Conservation (phyloP, 1,140 invertebrate genomes). For the Goniozus legneri region DNA sequence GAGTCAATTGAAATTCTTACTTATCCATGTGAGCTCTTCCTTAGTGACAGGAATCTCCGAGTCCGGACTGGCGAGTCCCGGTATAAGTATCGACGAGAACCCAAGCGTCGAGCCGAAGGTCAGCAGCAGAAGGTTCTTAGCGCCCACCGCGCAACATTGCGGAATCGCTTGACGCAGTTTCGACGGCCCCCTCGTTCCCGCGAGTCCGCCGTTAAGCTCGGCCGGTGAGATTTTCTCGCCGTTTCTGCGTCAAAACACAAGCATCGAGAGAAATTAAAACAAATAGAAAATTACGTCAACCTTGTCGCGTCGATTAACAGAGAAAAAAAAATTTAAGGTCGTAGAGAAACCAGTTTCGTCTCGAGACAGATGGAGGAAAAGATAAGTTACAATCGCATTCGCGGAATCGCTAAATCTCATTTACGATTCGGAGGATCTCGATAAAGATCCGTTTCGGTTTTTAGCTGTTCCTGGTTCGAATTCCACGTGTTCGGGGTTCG, state of each 20-base stretch:
- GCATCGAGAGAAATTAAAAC: too few species aligned
- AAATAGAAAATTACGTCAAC: too few species aligned
- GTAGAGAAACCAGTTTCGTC: too few species aligned
- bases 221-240: slow-evolving; percentile 22
- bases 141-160: slow-evolving; percentile 62
- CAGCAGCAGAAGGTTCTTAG: slow-evolving; percentile 63
- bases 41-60: slow-evolving; percentile 57
- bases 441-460: too few species aligned
- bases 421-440: too few species aligned
- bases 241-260: slow-evolving; percentile 25
- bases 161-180: slow-evolving; percentile 56
- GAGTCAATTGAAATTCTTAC: slow-evolving; percentile 54
- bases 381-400: too few species aligned
- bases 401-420: too few species aligned
- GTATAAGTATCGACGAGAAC: slow-evolving; percentile 73
- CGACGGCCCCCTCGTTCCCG: slow-evolving; percentile 22
- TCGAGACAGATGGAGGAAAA: too few species aligned
- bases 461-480: too few species aligned
- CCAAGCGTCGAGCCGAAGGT: slow-evolving; percentile 73
- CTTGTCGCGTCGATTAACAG: too few species aligned
- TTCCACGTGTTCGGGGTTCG: too few species aligned
- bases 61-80: slow-evolving; percentile 58
- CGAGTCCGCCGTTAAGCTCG: slow-evolving; percentile 17
- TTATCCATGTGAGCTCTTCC: slow-evolving; percentile 74
- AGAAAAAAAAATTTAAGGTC: too few species aligned